Evolutionary conservation across 2,888 invertebrate genomes (phyloP).

Genomic region (Brachycybe producta): DNA sequence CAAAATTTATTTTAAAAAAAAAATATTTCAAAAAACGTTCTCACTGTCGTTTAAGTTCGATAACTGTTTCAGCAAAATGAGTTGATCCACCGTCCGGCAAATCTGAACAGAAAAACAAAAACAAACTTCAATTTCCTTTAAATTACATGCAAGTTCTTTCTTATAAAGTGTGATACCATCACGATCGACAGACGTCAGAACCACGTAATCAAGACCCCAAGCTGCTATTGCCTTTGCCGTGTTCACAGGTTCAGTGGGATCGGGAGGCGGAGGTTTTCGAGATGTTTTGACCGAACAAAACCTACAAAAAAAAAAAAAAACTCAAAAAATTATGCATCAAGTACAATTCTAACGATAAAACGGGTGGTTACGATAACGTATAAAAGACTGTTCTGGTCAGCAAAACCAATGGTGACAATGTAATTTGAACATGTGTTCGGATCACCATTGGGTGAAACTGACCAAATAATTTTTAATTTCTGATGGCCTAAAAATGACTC

Average conservation of each 20-base stretch:
- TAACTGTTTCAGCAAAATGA: slow-evolving; percentile 86
- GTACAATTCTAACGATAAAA: no score
- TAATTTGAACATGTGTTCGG: no score
- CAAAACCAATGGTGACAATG: no score
- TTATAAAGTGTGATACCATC: slow-evolving; percentile 52
- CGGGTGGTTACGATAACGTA: no score
- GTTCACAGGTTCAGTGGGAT: slow-evolving; percentile 77
- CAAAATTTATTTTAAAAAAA: no score
- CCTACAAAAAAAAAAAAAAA: no score
- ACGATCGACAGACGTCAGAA: slow-evolving; percentile 93
- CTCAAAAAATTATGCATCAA: no score
- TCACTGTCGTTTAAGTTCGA: slow-evolving; percentile 65
- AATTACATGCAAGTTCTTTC: slow-evolving; percentile 14
- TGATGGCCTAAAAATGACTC: no score
- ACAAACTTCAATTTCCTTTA: slow-evolving; percentile 3
- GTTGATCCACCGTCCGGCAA: slow-evolving; percentile 91
- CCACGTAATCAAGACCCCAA: slow-evolving; percentile 96
- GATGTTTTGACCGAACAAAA: slow-evolving; percentile 99
- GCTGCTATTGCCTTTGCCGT: slow-evolving; percentile 82
- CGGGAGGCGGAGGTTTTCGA: slow-evolving; percentile 71
- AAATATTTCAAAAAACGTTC: slow-evolving; percentile 24
- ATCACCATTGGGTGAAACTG: no score
- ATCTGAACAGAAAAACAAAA: no score
- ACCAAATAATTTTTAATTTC: no score
- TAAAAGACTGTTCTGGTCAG: no score